Evolutionary conservation across 2,888 invertebrate genomes (phyloP).

Genomic region (Eristalinus sepulchralis): DNA sequence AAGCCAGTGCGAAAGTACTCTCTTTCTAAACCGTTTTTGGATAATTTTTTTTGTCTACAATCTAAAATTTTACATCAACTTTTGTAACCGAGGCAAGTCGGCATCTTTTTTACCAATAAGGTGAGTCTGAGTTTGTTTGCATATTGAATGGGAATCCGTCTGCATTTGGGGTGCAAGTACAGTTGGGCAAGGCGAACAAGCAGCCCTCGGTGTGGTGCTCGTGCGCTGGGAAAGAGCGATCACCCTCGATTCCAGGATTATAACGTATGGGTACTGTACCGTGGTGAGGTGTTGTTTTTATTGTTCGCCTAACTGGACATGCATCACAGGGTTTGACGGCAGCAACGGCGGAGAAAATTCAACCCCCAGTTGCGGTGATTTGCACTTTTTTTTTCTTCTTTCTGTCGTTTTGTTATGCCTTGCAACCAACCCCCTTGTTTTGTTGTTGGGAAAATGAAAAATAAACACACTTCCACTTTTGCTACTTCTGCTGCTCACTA

Average conservation of each 20-base stretch:
- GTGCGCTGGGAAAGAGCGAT: neutral
- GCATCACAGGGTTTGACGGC: constrained; percentile 43
- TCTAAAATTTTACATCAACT: constrained; percentile 54
- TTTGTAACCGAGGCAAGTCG: constrained; percentile 25
- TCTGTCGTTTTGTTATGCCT: constrained; percentile 24
- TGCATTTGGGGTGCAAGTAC: constrained; percentile 34
- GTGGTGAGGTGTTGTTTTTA: constrained; percentile 52
- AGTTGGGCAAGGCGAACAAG: constrained; percentile 35
- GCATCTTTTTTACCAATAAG: constrained; percentile 43
- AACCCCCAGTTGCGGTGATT: constrained; percentile 53
- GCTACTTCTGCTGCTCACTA: neutral
- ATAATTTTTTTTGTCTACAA: constrained; percentile 43
- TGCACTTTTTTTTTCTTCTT: constrained; percentile 38
- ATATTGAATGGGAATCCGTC: neutral
- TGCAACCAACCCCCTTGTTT: neutral
- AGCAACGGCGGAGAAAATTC: constrained; percentile 8
- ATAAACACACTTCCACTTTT: neutral
- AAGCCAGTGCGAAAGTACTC: constrained; percentile 7
- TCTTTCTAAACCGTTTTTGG: constrained; percentile 56
- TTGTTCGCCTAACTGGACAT: constrained; percentile 64
- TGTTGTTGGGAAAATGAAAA: neutral
- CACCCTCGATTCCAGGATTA: constrained; percentile 52
- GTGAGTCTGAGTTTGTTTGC: constrained; percentile 27
- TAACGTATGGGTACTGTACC: constrained; percentile 41
- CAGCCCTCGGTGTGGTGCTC: constrained; percentile 28